Percentiles rank a stretch among this genome's conserved stretches.
Conservation (phyloP, 2,888 invertebrate species). For the Sinodicranocentrus sp. region DNA sequence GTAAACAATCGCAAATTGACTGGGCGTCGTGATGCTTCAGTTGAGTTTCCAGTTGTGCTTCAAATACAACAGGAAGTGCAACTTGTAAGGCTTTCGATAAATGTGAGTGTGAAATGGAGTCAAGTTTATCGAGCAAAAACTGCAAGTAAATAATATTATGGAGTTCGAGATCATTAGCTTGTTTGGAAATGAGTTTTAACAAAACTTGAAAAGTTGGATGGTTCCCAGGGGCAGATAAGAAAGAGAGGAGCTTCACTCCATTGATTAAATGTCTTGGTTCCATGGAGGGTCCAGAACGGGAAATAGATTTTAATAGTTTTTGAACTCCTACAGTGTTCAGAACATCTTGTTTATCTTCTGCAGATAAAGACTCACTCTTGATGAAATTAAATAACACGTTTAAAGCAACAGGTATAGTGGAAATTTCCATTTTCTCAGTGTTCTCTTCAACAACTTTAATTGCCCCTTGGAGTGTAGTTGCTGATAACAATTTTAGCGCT, state of each 20-base stretch:
- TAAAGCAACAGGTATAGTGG: no score
- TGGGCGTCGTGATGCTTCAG: constrained; percentile 81
- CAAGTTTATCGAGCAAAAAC: constrained; percentile 80
- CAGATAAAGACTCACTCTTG: no score
- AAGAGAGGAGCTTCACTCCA: constrained; percentile 82
- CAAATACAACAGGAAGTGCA: constrained; percentile 85
- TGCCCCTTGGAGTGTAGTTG: no score
- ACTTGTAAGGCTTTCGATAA: constrained; percentile 83
- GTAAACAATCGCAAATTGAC: constrained; percentile 81
- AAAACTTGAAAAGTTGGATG: constrained; percentile 83
- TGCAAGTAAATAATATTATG: constrained; percentile 83
- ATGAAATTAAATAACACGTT: no score
- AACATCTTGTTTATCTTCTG: constrained; percentile 62
- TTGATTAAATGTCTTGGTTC: constrained; percentile 81
- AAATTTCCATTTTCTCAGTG: no score
- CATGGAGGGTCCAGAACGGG: constrained; percentile 81
- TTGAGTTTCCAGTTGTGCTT: constrained; percentile 82
- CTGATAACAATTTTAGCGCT: no score
- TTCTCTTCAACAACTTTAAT: no score
- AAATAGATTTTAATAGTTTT: constrained; percentile 82
- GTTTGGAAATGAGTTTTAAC: constrained; percentile 82
- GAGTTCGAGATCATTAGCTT: constrained; percentile 82
- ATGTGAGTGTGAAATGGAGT: constrained; percentile 78
- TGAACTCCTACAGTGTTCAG: constrained; percentile 82
- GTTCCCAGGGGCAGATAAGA: constrained; percentile 82